A percentile compares a stretch with the other conserved stretches of the same genome.
Evolutionary conservation across 1,140 invertebrate species (phyloP).

Genomic region (Aphaenogaster floridana): DNA sequence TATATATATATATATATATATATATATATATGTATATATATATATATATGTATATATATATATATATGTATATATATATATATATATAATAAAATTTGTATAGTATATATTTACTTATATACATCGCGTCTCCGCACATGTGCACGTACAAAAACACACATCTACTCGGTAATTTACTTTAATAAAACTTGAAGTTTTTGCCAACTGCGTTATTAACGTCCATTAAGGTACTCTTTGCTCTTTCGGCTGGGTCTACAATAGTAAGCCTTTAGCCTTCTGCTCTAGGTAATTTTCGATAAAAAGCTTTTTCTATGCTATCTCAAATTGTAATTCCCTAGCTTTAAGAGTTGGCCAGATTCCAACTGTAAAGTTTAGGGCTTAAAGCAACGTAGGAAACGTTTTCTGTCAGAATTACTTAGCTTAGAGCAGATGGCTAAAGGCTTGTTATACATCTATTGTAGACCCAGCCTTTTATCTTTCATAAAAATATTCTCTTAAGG

Average conservation of each 20-base stretch:
- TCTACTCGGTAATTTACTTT: not conserved
- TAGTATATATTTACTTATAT: slow-evolving; percentile 71
- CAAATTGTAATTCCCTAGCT: too few relatives aligned
- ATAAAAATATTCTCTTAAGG: slow-evolving; percentile 26
- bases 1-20: slow-evolving; percentile 52
- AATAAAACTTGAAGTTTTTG: not conserved
- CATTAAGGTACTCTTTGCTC: not conserved
- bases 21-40: not conserved
- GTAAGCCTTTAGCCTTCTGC: too few relatives aligned
- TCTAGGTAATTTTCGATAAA: too few relatives aligned
- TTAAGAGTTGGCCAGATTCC: too few relatives aligned
- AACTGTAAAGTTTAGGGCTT: too few relatives aligned
- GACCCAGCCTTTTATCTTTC: not conserved
- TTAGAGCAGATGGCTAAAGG: too few relatives aligned
- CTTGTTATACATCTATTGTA: too few relatives aligned
- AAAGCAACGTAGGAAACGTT: too few relatives aligned
- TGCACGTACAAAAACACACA: slow-evolving; percentile 52
- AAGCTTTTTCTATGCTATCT: too few relatives aligned
- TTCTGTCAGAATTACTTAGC: too few relatives aligned
- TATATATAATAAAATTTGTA: slow-evolving; percentile 77
- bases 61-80: slow-evolving; percentile 31
- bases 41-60: slow-evolving; percentile 43
- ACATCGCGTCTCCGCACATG: slow-evolving; percentile 53
- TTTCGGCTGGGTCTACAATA: too few relatives aligned
- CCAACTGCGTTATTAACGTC: not conserved